phyloP scores from a whole-genome alignment of 2,888 invertebrate species.

The Ochropleura leucogaster region DNA sequence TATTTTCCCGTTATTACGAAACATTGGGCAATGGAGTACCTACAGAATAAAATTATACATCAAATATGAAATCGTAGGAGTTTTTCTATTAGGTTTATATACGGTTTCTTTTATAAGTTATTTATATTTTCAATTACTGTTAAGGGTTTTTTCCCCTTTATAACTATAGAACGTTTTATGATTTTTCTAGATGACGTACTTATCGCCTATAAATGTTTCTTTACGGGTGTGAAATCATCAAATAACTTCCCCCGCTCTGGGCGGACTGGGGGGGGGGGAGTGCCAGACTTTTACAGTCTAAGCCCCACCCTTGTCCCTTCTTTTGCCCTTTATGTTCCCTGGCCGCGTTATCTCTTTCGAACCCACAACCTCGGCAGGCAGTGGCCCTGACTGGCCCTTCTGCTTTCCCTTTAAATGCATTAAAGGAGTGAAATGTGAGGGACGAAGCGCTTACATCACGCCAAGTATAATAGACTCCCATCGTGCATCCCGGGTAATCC shows the following conservation, averaged over 20 bases:
- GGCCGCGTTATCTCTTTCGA: too few species aligned
- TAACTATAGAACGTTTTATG: background rate
- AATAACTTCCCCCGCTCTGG: too few species aligned
- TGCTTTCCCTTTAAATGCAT: background rate
- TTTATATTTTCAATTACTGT: conserved; percentile 25
- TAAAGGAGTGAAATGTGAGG: conserved; percentile 21
- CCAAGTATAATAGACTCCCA: conserved; percentile 33
- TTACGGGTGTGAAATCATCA: too few species aligned
- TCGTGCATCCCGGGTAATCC: conserved; percentile 46
- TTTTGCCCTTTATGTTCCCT: too few species aligned
- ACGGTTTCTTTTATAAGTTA: conserved; percentile 5
- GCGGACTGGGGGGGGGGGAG: too few species aligned
- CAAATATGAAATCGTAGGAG: conserved; percentile 32
- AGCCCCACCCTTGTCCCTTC: too few species aligned
- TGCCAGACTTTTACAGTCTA: too few species aligned
- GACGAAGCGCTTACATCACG: conserved; percentile 23
- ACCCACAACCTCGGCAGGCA: too few species aligned
- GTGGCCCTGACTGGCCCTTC: too few species aligned
- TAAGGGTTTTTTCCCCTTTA: background rate
- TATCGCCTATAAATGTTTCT: background rate
- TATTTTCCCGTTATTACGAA: conserved; percentile 51
- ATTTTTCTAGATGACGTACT: conserved; percentile 6
- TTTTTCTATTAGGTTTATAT: conserved; percentile 16
- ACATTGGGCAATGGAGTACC: conserved; percentile 44
- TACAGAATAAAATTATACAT: conserved; percentile 41